Evolutionary conservation across 2,888 invertebrate genomes (phyloP).

Genomic region (Acanthosepion pharaonis): DNA sequence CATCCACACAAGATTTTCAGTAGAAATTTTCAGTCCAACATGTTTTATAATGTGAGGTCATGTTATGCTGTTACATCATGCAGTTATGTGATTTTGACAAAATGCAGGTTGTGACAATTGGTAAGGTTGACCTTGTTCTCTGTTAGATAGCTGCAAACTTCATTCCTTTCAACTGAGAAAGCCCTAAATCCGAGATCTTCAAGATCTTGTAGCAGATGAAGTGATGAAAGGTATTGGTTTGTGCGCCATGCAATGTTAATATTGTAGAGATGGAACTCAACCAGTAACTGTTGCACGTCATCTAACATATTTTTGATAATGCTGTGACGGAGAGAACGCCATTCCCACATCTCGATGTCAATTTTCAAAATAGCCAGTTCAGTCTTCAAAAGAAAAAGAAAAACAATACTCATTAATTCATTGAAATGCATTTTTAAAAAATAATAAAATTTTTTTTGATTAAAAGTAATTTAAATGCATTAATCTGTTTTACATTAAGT

Average conservation of each 20-base stretch:
- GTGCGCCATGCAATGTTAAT: neutral
- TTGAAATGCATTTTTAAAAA: too few relatives aligned
- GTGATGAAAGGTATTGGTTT: neutral
- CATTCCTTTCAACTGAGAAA: neutral
- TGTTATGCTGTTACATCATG: too few relatives aligned
- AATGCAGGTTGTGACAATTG: neutral
- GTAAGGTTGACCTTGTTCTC: neutral
- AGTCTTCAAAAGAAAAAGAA: neutral
- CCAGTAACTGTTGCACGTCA: neutral
- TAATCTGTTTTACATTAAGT: too few relatives aligned
- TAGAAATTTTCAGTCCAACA: neutral
- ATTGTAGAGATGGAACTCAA: constrained; percentile 1
- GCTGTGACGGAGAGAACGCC: neutral
- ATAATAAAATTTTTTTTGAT: too few relatives aligned
- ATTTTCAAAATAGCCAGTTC: neutral
- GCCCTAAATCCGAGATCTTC: neutral
- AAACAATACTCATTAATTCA: neutral
- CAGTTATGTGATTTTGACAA: neutral
- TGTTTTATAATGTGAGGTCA: neutral
- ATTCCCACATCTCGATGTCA: neutral
- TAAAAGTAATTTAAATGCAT: too few relatives aligned
- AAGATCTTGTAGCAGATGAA: neutral
- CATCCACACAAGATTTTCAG: too few relatives aligned
- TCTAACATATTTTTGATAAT: neutral
- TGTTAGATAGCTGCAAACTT: neutral